Conservation (phyloP, 2,113 vertebrate species). For the Nesoenas mayeri region DNA sequence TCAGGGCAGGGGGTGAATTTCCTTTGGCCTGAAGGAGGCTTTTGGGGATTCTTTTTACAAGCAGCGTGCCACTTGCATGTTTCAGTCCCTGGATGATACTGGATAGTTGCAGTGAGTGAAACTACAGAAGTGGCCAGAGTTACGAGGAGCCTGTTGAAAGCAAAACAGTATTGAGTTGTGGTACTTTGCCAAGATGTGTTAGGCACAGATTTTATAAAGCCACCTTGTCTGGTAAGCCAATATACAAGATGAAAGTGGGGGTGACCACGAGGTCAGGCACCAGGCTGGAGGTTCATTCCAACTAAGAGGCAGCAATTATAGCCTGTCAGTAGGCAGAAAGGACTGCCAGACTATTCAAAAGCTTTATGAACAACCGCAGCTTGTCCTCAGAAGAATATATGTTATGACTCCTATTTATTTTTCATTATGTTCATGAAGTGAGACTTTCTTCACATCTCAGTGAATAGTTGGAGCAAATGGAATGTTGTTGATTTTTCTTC, state of each 20-base stretch:
- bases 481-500: not conserved
- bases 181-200: not conserved
- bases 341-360: not conserved
- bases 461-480: not conserved
- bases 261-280: not conserved
- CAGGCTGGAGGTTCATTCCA: not conserved
- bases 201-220: not conserved
- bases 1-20: not conserved
- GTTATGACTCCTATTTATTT: not conserved
- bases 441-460: not conserved
- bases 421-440: not conserved
- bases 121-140: not conserved
- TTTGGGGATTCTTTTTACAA: not conserved
- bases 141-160: not conserved
- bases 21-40: not conserved
- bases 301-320: constrained; percentile 3
- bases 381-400: not conserved
- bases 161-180: not conserved
- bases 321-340: not conserved
- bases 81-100: not conserved
- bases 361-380: not conserved
- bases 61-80: not conserved
- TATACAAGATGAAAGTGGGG: not conserved
- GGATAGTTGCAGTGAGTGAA: not conserved
- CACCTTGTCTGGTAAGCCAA: not conserved